A percentile compares a stretch with the other conserved stretches of the same genome.
Conservation (phyloP, 2,797 vertebrate genomes). For the Pipistrellus nathusii region DNA sequence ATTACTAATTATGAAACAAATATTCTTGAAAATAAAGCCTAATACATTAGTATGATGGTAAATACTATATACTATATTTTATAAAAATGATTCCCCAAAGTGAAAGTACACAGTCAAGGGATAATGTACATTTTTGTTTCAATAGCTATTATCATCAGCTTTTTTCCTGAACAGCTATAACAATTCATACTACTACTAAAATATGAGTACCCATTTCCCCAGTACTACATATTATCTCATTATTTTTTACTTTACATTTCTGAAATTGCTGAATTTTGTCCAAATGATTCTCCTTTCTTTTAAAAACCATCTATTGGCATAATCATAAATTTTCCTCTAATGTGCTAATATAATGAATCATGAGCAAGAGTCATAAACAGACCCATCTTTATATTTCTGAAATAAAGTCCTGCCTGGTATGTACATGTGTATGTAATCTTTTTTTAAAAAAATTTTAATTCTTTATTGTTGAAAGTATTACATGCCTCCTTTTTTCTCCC, state of each 20-base stretch:
- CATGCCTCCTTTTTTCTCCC: too few relatives aligned
- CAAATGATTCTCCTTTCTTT: background rate
- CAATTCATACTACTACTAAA: background rate
- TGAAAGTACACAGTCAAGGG: background rate
- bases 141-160: background rate
- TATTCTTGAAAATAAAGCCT: background rate
- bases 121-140: background rate
- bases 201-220: background rate
- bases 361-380: background rate
- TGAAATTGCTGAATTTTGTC: background rate
- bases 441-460: too few relatives aligned
- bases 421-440: background rate
- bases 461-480: too few relatives aligned
- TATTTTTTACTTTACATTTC: background rate
- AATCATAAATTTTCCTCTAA: slow-evolving; percentile 11
- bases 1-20: slow-evolving; percentile 50
- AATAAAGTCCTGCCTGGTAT: background rate
- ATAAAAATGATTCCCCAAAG: background rate
- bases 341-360: background rate
- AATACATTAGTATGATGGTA: background rate
- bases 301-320: background rate
- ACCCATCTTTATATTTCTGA: background rate
- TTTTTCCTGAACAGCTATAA: background rate
- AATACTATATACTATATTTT: background rate
- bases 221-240: background rate